Evolutionary conservation across 2,113 vertebrate genomes (phyloP).

Genomic region (Morone saxatilis): DNA sequence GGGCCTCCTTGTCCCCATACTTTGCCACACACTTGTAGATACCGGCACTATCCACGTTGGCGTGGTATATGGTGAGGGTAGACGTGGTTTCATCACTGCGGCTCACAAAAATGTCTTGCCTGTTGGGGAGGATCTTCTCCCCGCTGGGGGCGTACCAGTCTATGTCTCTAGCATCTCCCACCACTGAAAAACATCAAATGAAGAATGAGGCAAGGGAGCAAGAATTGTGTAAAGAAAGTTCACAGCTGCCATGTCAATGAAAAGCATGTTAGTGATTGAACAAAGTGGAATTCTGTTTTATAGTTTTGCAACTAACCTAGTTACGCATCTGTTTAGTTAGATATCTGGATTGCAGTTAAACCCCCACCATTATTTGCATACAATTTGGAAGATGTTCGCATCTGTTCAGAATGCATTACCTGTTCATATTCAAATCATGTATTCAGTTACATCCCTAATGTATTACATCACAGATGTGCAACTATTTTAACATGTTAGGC

Average conservation of each 20-base stretch:
- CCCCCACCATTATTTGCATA: neutral
- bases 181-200: conserved; percentile 82
- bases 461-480: neutral
- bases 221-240: neutral
- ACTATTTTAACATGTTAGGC: neutral
- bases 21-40: conserved; percentile 96
- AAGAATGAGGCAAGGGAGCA: neutral
- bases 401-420: neutral
- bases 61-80: conserved; percentile 96
- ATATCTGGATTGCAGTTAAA: neutral
- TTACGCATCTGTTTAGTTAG: neutral
- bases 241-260: neutral
- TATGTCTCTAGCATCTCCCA: conserved; percentile 93
- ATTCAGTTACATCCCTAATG: neutral
- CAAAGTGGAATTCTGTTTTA: neutral
- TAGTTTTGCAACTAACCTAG: neutral
- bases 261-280: neutral
- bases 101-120: conserved; percentile 90
- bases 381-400: neutral
- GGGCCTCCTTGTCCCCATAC: conserved; percentile 86
- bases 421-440: neutral
- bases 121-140: conserved; percentile 90
- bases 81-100: conserved; percentile 89
- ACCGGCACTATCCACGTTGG: conserved; percentile 92
- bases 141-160: conserved; percentile 95